phyloP scores from a whole-genome alignment of 2,113 vertebrate species.

The Willisornis vidua region DNA sequence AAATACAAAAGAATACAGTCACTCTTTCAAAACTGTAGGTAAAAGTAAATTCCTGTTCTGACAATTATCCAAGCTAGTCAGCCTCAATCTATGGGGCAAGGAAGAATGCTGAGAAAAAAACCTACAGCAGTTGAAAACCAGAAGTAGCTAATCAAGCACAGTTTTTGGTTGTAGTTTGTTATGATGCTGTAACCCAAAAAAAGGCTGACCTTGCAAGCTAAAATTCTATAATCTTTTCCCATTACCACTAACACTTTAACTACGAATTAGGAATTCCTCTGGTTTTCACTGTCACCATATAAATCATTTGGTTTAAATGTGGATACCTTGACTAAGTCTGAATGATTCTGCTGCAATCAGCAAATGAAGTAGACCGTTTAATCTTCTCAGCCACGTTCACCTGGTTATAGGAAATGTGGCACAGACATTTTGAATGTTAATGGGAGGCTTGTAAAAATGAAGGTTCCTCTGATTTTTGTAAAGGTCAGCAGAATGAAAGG shows the following conservation, averaged over 20 bases:
- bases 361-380: slow-evolving; percentile 12
- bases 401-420: neutral
- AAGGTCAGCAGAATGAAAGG: slow-evolving; percentile 15
- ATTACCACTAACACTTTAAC: neutral
- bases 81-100: neutral
- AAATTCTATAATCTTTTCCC: slow-evolving; percentile 2
- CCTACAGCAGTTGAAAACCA: neutral
- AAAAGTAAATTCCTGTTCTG: neutral
- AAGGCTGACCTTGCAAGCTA: neutral
- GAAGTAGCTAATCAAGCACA: neutral
- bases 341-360: slow-evolving; percentile 28
- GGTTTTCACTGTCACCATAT: neutral
- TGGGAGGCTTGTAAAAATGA: neutral
- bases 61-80: neutral
- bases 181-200: neutral
- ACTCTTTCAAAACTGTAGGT: neutral
- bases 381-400: neutral
- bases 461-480: neutral
- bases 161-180: neutral
- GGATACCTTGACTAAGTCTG: neutral
- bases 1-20: neutral
- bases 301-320: neutral
- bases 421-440: neutral
- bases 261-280: slow-evolving; percentile 30
- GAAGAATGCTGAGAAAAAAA: neutral